Base-by-base conservation (phyloP, 2,113 vertebrate species). In the Scartelaos histophorus region DNA sequence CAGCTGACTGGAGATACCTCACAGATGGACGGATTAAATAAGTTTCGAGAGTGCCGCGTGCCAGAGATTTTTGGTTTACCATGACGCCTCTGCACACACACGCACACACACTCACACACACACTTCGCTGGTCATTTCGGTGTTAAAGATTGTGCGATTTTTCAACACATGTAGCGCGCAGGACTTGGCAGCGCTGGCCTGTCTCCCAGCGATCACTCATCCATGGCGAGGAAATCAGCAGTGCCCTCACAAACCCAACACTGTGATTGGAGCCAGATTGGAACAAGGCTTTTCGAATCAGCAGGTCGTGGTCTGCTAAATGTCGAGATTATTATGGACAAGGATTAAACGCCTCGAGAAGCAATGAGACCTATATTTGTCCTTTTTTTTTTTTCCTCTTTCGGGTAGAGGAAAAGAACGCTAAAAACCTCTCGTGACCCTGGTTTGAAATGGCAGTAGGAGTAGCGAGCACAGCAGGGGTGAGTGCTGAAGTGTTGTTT, bases 221-320 rank as follows among this genome's bases (percentile, higher is more conserved):
- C 85, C 80, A 76, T 83, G 81, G 84, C 75, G 78, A 85, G 82
- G 85, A 87, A 91, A 90, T 88, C 84, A 84, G 82, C 83, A 56
- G 73, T 66, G 49, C 54, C 73, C 81, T 38, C 75, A 64, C 81
- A 85, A 87, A 80, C 75, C 76, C 80, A 34, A 80, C 60, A 10
- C 67, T 0, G 71, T 90, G 88, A 93, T 92, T 93, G 89, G 84
- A 89, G 86, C 84, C 82, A 85, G 86, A 91, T 90, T 89, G 88
- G 85, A 91, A 89, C 84, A 82, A 80, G 82, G 78, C 75, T 24
- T 76, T 85, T 67, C 46, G 73, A 92, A 91, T 92, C 89, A 87
- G 82, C 76, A 66, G 75, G 73, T 83, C 74, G 71, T 21, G 73
- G 82, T 80, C 76, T 5, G 84, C 53, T 74, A 81, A 75, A 76